Evolutionary conservation across 2,888 invertebrate genomes (phyloP).

Genomic region (Pegoplata infirma): DNA sequence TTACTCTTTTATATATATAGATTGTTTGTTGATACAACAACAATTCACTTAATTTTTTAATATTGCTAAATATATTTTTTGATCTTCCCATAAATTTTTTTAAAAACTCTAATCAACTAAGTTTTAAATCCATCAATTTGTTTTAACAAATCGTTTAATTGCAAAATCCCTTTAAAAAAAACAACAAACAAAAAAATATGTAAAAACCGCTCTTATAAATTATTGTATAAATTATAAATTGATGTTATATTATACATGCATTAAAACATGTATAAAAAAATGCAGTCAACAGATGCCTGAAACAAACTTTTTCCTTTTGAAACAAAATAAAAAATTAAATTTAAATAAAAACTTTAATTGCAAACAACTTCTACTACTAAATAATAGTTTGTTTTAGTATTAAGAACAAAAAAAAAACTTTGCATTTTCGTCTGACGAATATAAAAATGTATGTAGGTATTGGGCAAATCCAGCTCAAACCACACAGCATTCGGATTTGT

Average conservation of each 20-base stretch:
- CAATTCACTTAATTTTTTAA: too few species aligned
- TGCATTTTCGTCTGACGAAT: slow-evolving; percentile 47
- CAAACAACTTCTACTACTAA: neutral
- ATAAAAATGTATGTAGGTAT: too few species aligned
- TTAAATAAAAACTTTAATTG: slow-evolving; percentile 22
- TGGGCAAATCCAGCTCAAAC: too few species aligned
- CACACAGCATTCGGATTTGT: too few species aligned
- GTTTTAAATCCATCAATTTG: too few species aligned
- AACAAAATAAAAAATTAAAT: slow-evolving; percentile 19
- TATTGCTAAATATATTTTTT: too few species aligned
- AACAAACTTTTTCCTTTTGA: slow-evolving; percentile 28
- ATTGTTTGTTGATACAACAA: too few species aligned
- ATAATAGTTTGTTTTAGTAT: slow-evolving; percentile 15
- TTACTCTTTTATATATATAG: too few species aligned
- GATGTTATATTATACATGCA: slow-evolving; percentile 37
- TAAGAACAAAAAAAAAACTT: slow-evolving; percentile 34
- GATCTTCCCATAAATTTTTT: too few species aligned
- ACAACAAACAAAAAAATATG: neutral
- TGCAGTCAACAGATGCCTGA: slow-evolving; percentile 63
- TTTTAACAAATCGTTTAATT: too few species aligned
- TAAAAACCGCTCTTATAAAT: slow-evolving; percentile 7
- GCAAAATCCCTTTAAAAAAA: too few species aligned
- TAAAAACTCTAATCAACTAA: too few species aligned
- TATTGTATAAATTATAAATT: slow-evolving; percentile 12
- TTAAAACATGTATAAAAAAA: slow-evolving; percentile 45